phyloP scores from a whole-genome alignment of 1,140 invertebrate species.

The Akabosia matsudoensis region DNA sequence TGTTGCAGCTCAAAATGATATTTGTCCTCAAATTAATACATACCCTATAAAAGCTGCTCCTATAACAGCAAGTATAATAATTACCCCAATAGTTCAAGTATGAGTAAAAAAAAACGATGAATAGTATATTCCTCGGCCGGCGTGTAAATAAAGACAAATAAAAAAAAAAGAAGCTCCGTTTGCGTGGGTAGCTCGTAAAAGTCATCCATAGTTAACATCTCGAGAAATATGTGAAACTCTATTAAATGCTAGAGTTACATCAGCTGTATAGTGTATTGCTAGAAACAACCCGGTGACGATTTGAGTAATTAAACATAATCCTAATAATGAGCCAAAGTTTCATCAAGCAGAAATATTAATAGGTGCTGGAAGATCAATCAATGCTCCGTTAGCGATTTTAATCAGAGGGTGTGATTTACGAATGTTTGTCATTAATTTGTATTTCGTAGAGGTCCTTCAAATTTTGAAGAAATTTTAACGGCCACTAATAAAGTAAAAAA shows the following conservation, averaged over 20 bases:
- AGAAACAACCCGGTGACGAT: constrained; percentile 48
- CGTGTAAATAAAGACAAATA: constrained; percentile 50
- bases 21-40: constrained; percentile 68
- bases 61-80: constrained; percentile 62
- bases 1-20: constrained; percentile 68
- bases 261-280: constrained; percentile 50
- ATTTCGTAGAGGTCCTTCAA: constrained; percentile 33
- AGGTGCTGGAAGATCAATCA: constrained; percentile 46
- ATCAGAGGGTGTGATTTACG: constrained; percentile 45
- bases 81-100: constrained; percentile 58
- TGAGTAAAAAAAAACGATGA: constrained; percentile 50
- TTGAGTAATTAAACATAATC: constrained; percentile 47
- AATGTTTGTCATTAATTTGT: constrained; percentile 41
- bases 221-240: constrained; percentile 53
- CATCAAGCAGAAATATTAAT: constrained; percentile 47
- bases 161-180: constrained; percentile 53
- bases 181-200: constrained; percentile 59
- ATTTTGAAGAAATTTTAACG: constrained; percentile 36
- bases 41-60: constrained; percentile 66
- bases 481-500: constrained; percentile 39
- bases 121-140: constrained; percentile 50
- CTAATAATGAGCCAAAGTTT: constrained; percentile 48
- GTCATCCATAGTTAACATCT: constrained; percentile 53
- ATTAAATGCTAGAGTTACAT: constrained; percentile 58
- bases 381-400: constrained; percentile 45